Evolutionary conservation across 2,797 vertebrate genomes (phyloP).

Genomic region (Aeoliscus strigatus): DNA sequence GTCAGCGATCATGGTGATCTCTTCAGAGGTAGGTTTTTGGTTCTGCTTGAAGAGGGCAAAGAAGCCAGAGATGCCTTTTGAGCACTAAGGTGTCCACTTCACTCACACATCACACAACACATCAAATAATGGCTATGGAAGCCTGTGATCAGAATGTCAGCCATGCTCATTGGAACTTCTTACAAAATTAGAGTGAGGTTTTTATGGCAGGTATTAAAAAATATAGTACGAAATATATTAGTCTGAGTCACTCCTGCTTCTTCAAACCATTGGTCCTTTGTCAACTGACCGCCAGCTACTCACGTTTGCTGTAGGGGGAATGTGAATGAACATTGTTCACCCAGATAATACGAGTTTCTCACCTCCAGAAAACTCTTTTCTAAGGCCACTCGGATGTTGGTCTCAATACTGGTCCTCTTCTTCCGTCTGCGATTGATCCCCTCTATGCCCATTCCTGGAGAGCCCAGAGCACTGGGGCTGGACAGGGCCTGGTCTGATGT

Average conservation of each 20-base stretch:
- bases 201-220: too few relatives aligned
- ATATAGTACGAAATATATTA: too few relatives aligned
- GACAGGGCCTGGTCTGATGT: slow-evolving; percentile 92
- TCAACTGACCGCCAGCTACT: too few relatives aligned
- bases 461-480: slow-evolving; percentile 93
- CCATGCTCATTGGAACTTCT: too few relatives aligned
- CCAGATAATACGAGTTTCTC: slow-evolving; percentile 45
- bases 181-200: too few relatives aligned
- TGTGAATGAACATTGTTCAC: slow-evolving; percentile 1
- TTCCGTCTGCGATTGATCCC: slow-evolving; percentile 97
- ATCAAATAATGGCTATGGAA: too few relatives aligned
- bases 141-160: too few relatives aligned
- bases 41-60: slow-evolving; percentile 86
- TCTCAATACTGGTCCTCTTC: slow-evolving; percentile 99
- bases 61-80: slow-evolving; percentile 64
- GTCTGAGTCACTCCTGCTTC: too few relatives aligned
- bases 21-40: slow-evolving; percentile 99
- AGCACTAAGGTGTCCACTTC: slow-evolving; percentile 32
- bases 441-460: slow-evolving; percentile 89
- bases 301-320: too few relatives aligned
- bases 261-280: too few relatives aligned
- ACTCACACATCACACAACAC: not conserved
- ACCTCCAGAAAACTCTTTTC: slow-evolving; percentile 99
- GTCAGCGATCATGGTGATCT: slow-evolving; percentile 99
- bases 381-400: slow-evolving; percentile 99